Evolutionary conservation across 2,113 vertebrate species (phyloP).

Genomic region (Neopipo cinnamomea): DNA sequence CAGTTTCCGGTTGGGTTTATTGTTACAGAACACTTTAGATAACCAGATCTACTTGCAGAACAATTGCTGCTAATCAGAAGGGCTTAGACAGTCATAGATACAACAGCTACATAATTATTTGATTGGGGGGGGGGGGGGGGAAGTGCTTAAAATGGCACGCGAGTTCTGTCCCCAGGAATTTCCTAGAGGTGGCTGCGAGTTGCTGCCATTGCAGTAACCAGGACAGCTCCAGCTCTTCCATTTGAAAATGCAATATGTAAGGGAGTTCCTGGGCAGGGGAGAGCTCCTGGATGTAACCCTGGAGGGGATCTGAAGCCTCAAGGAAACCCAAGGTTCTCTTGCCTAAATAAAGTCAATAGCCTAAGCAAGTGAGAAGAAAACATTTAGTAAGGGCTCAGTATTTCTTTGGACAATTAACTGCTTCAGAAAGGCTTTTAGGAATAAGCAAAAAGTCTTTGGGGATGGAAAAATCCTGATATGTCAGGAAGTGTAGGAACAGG

Average conservation of each 20-base stretch:
- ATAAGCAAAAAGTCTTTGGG: not conserved
- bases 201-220: not conserved
- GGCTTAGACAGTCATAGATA: not conserved
- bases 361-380: not conserved
- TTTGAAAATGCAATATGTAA: not conserved
- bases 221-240: not conserved
- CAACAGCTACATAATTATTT: not conserved
- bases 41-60: not conserved
- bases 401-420: not conserved
- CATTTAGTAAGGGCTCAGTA: not conserved
- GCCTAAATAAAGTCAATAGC: not conserved
- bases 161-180: not conserved
- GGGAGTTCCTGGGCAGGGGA: not conserved
- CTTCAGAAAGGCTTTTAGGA: not conserved
- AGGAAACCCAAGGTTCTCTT: not conserved
- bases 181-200: not conserved
- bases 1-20: not conserved
- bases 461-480: not conserved
- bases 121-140: not conserved
- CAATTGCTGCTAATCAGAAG: not conserved
- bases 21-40: not conserved
- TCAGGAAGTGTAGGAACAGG: not conserved
- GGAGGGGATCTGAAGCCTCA: not conserved
- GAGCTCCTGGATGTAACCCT: not conserved
- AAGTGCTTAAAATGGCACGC: not conserved